These are phyloP conservation scores for Lampris megalopsis DNA, from an alignment of 2,113 vertebrate genomes.

Conservation along the genomic window DNA sequence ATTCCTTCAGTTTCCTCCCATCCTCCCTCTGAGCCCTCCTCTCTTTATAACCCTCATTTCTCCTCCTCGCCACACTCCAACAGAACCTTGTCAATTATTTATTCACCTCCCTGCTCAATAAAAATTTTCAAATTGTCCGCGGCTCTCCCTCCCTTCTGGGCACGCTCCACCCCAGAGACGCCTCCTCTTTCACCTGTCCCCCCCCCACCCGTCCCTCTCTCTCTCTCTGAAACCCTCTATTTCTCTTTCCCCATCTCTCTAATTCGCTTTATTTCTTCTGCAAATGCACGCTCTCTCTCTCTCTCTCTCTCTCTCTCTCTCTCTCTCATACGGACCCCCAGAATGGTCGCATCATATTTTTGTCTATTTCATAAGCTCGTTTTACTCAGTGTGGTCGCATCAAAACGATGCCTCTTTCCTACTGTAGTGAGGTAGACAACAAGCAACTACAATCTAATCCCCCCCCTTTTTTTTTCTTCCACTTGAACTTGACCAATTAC, in stretches of 20 bases:
- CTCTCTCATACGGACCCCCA: too few species aligned
- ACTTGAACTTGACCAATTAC: not conserved
- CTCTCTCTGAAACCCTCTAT: not conserved
- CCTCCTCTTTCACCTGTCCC: constrained; percentile 52
- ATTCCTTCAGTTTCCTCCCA: not conserved
- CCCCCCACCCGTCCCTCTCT: constrained; percentile 54
- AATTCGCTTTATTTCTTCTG: not conserved
- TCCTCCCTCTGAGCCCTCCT: constrained; percentile 2
- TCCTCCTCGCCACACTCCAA: constrained; percentile 35
- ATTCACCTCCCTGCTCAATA: constrained; percentile 67
- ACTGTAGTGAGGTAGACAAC: too few species aligned
- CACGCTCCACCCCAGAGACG: constrained; percentile 42
- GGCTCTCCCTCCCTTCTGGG: constrained; percentile 33
- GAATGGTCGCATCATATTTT: too few species aligned
- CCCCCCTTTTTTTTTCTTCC: constrained; percentile 4
- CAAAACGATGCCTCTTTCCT: too few species aligned
- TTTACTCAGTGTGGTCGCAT: too few species aligned
- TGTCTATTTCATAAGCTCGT: too few species aligned
- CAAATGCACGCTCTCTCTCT: not conserved
- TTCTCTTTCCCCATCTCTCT: not conserved
- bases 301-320: constrained; percentile 1
- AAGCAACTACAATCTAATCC: constrained; percentile 13
- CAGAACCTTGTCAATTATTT: constrained; percentile 69
- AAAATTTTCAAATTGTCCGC: constrained; percentile 72
- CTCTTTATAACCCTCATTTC: constrained; percentile 30